phyloP scores from a whole-genome alignment of 2,888 invertebrate genomes.

The Mythimna vitellina region DNA sequence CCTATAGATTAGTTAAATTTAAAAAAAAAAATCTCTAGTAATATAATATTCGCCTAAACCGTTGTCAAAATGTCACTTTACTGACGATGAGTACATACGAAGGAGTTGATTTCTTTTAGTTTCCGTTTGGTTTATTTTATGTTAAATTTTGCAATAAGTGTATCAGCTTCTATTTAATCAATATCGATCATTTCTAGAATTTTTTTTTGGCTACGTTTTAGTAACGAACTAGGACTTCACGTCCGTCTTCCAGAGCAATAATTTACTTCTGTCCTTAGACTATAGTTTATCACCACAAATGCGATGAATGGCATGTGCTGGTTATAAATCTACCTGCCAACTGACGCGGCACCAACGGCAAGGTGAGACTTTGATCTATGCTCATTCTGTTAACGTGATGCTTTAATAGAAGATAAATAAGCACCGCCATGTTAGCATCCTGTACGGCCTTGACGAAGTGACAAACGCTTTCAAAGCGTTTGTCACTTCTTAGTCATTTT shows the following conservation, averaged over 20 bases:
- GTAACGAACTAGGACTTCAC: neutral
- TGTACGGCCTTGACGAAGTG: neutral
- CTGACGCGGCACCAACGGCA: conserved; percentile 6
- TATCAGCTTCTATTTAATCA: neutral
- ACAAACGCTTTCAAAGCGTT: neutral
- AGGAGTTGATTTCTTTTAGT: neutral
- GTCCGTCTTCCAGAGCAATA: conserved; percentile 20
- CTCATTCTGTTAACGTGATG: conserved; percentile 19
- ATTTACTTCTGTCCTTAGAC: conserved; percentile 13
- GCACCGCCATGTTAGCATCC: neutral
- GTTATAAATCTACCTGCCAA: conserved; percentile 42
- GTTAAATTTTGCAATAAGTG: neutral
- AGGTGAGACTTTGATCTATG: conserved; percentile 53
- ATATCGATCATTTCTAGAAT: neutral
- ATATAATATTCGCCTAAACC: no score
- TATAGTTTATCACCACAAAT: conserved; percentile 30
- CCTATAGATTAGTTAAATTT: no score
- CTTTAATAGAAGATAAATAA: conserved; percentile 12
- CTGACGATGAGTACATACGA: neutral
- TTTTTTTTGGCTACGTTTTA: neutral
- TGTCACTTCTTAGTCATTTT: no score
- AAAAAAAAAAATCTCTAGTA: no score
- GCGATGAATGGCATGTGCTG: conserved; percentile 30
- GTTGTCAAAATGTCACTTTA: neutral
- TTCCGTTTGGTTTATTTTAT: neutral